Evolutionary conservation across 2,113 vertebrate genomes (phyloP).

Genomic region (Arvicanthis niloticus): DNA sequence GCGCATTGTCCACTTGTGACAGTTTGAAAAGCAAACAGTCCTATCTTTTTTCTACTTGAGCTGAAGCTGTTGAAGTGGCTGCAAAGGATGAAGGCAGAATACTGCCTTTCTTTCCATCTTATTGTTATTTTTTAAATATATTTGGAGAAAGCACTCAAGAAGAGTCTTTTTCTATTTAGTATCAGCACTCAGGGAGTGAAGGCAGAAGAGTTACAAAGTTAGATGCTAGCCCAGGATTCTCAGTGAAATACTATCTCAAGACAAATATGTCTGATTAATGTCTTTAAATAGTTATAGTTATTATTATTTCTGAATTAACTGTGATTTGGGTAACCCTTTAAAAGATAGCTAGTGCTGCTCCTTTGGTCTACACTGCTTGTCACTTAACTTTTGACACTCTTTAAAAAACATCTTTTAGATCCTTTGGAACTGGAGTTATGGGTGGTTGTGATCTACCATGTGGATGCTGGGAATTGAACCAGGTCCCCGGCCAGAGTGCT

Average conservation of each 20-base stretch:
- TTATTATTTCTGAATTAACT: slow-evolving; percentile 40
- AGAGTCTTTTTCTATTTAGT: background rate
- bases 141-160: background rate
- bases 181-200: background rate
- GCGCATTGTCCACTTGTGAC: background rate
- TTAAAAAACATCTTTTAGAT: background rate
- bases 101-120: background rate
- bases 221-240: background rate
- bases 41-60: background rate
- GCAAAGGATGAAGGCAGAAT: background rate
- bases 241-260: background rate
- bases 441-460: background rate
- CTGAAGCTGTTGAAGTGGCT: background rate
- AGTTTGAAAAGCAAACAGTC: background rate
- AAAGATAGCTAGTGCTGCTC: background rate
- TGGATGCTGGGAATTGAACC: background rate
- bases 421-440: background rate
- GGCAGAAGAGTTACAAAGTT: background rate
- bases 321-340: background rate
- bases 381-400: background rate
- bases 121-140: background rate
- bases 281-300: slow-evolving; percentile 28
- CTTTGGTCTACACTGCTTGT: background rate
- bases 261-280: background rate
- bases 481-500: too few species aligned